These are phyloP conservation scores for Hoplostethus atlanticus DNA, from an alignment of 2,797 vertebrate genomes.

Conservation along the genomic window DNA sequence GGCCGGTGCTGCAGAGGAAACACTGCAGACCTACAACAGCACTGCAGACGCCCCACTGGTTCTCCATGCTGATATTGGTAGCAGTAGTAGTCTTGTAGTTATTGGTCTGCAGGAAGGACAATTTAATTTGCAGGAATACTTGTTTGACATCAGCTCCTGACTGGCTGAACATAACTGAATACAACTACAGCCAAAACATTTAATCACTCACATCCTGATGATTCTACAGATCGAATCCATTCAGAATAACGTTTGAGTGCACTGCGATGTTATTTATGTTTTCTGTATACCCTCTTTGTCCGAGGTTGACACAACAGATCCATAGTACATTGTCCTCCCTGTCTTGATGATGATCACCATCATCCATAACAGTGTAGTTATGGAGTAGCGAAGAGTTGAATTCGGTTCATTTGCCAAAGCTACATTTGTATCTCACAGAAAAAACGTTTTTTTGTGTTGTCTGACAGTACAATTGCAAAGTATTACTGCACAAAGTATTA, in stretches of 20 bases:
- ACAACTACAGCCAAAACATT: too few relatives aligned
- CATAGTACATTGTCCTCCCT: background rate
- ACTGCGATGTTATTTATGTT: background rate
- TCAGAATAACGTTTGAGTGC: background rate
- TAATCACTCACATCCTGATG: background rate
- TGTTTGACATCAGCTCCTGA: too few relatives aligned
- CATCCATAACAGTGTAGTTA: too few relatives aligned
- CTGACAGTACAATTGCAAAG: background rate
- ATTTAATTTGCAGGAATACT: too few relatives aligned
- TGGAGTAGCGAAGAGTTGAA: background rate
- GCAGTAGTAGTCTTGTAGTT: too few relatives aligned
- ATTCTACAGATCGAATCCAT: background rate
- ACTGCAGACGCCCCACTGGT: conserved; percentile 1
- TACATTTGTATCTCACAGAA: background rate
- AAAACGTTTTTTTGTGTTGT: background rate
- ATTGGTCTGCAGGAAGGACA: too few relatives aligned
- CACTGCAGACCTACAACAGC: conserved; percentile 4
- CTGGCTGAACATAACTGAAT: too few relatives aligned
- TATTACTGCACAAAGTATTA: background rate
- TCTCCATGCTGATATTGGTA: too few relatives aligned
- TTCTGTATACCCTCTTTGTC: background rate
- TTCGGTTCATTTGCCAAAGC: background rate
- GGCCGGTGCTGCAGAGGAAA: conserved; percentile 61
- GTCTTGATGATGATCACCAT: too few relatives aligned
- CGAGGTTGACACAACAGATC: background rate